A percentile compares a stretch with the other conserved stretches of the same genome.
phyloP scores from a whole-genome alignment of 2,888 invertebrate genomes.

The Andrena minutula region DNA sequence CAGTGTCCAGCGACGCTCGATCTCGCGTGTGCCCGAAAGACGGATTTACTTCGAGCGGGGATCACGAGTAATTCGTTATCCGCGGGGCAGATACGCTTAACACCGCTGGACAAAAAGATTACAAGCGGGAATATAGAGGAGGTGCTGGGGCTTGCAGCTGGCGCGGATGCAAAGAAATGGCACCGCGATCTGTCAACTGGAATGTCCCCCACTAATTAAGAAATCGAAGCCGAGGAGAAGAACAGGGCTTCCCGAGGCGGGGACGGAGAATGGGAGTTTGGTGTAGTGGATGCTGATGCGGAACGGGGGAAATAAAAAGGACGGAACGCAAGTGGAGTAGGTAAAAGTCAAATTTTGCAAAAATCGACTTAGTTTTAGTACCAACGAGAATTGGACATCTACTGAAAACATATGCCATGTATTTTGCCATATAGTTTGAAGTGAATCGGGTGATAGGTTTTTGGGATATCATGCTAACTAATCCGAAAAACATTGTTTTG shows the following conservation, averaged over 20 bases:
- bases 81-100: conserved; percentile 58
- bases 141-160: conserved; percentile 63
- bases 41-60: conserved; percentile 25
- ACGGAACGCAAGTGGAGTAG: too few species aligned
- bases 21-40: conserved; percentile 49
- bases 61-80: conserved; percentile 65
- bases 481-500: too few species aligned
- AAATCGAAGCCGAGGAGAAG: conserved; percentile 51
- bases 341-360: too few species aligned
- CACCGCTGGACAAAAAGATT: conserved; percentile 51
- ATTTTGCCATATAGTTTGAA: too few species aligned
- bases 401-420: too few species aligned
- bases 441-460: too few species aligned
- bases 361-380: too few species aligned
- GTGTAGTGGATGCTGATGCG: not conserved
- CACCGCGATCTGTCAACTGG: conserved; percentile 60
- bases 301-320: not conserved
- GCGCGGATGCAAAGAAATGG: conserved; percentile 36
- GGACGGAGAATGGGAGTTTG: not conserved
- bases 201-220: conserved; percentile 70
- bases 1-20: not conserved
- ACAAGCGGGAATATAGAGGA: conserved; percentile 44
- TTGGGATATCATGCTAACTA: too few species aligned
- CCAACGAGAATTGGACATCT: too few species aligned
- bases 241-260: not conserved